These are phyloP conservation scores for Cantharis rufa DNA, from an alignment of 2,888 invertebrate species.

Conservation along the genomic window DNA sequence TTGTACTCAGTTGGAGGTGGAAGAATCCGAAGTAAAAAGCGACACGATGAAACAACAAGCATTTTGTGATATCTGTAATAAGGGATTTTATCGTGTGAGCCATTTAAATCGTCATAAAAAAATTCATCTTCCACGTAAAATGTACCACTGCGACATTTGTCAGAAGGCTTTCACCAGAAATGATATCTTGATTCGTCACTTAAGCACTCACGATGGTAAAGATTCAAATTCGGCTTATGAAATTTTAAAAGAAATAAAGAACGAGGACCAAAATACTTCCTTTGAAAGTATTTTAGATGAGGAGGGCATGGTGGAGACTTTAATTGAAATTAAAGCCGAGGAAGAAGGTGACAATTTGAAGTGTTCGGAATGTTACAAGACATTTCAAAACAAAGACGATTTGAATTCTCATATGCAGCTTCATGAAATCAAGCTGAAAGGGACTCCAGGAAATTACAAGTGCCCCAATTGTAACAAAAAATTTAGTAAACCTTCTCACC, in stretches of 20 bases:
- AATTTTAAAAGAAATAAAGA: constrained; percentile 39
- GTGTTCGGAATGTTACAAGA: constrained; percentile 19
- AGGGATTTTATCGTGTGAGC: constrained; percentile 54
- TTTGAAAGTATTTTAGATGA: constrained; percentile 13
- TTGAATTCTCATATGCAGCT: constrained; percentile 14
- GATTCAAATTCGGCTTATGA: not conserved
- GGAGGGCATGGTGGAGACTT: constrained; percentile 19
- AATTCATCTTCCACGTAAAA: constrained; percentile 28
- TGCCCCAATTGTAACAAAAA: constrained; percentile 61
- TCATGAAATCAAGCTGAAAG: constrained; percentile 11
- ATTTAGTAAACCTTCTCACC: constrained; percentile 59
- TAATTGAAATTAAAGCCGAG: constrained; percentile 21
- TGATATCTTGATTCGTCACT: constrained; percentile 48
- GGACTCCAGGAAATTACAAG: constrained; percentile 40
- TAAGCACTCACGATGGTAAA: constrained; percentile 42
- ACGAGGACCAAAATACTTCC: constrained; percentile 33
- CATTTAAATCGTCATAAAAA: constrained; percentile 37
- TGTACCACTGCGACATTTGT: constrained; percentile 48
- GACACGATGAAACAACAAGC: constrained; percentile 3
- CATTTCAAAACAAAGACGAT: constrained; percentile 20
- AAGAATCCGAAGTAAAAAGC: not conserved
- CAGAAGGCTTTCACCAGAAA: constrained; percentile 46
- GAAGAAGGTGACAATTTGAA: constrained; percentile 18
- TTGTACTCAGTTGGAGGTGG: constrained; percentile 15
- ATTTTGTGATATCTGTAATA: constrained; percentile 57